These are phyloP conservation scores for Cosmia pyralina DNA, from an alignment of 2,888 invertebrate species.

Conservation along the genomic window DNA sequence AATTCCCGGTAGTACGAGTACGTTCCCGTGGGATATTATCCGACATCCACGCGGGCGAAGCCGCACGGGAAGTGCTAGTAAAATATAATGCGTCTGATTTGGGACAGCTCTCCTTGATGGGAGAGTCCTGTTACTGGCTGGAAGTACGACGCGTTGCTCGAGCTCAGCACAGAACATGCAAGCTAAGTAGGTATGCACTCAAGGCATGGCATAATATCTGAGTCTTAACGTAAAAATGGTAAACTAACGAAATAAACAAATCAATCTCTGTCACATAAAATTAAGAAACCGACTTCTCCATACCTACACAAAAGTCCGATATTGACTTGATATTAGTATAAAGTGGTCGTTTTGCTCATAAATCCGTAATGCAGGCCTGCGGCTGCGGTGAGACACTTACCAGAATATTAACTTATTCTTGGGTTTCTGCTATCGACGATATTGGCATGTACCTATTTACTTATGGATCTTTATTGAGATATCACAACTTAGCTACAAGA, in stretches of 20 bases:
- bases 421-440: slow-evolving; percentile 34
- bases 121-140: too few species aligned
- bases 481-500: background rate
- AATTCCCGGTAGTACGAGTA: too few species aligned
- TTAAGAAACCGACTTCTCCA: slow-evolving; percentile 34
- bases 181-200: too few species aligned
- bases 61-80: too few species aligned
- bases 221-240: background rate
- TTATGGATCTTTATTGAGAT: slow-evolving; percentile 17
- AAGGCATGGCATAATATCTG: too few species aligned
- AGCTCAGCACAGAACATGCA: too few species aligned
- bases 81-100: too few species aligned
- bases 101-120: too few species aligned
- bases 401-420: slow-evolving; percentile 45
- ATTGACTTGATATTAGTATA: slow-evolving; percentile 38
- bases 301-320: slow-evolving; percentile 4
- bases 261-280: slow-evolving; percentile 51
- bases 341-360: slow-evolving; percentile 43
- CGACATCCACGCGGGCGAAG: too few species aligned
- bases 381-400: slow-evolving; percentile 32
- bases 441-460: slow-evolving; percentile 23
- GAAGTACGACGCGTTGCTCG: too few species aligned
- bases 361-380: slow-evolving; percentile 47
- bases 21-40: too few species aligned
- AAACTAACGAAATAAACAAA: slow-evolving; percentile 23